Percentiles rank a stretch among this genome's conserved stretches.
phyloP scores from a whole-genome alignment of 1,140 invertebrate species.

The Oreohelix idahoensis region DNA sequence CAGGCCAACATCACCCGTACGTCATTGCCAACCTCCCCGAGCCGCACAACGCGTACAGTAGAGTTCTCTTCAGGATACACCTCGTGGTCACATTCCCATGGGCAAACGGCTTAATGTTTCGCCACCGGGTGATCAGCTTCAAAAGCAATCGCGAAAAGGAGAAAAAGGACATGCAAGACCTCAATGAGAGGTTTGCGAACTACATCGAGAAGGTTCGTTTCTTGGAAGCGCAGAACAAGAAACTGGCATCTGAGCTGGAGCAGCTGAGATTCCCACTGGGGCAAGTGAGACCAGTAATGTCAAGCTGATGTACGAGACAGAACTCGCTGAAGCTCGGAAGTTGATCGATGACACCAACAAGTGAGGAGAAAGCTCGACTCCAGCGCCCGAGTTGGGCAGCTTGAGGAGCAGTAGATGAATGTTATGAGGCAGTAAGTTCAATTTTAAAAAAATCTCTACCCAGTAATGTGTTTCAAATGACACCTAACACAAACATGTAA shows the following conservation, averaged over 20 bases:
- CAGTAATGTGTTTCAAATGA: too few species aligned
- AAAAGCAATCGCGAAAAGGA: slow-evolving; percentile 71
- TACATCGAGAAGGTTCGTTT: too few species aligned
- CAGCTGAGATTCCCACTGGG: slow-evolving; percentile 73
- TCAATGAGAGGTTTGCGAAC: slow-evolving; percentile 75
- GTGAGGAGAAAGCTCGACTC: slow-evolving; percentile 66
- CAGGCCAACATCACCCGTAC: slow-evolving; percentile 18
- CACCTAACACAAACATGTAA: too few species aligned
- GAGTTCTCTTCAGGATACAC: slow-evolving; percentile 43
- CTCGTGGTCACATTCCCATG: slow-evolving; percentile 34
- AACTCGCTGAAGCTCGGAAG: slow-evolving; percentile 70
- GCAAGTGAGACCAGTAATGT: slow-evolving; percentile 73
- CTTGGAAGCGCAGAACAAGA: slow-evolving; percentile 75
- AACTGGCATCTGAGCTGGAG: slow-evolving; percentile 73
- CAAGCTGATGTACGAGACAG: slow-evolving; percentile 75
- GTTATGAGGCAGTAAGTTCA: slow-evolving; percentile 48
- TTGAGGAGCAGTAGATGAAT: slow-evolving; percentile 67
- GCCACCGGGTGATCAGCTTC: slow-evolving; percentile 67
- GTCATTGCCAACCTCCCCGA: slow-evolving; percentile 31
- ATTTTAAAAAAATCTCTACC: too few species aligned
- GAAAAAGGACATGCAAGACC: slow-evolving; percentile 74
- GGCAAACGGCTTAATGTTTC: slow-evolving; percentile 46
- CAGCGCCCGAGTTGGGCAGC: slow-evolving; percentile 65
- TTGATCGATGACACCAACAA: slow-evolving; percentile 70
- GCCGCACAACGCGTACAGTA: slow-evolving; percentile 44